Evolutionary conservation across 2,888 invertebrate genomes (phyloP).

Genomic region (Nomada flava): DNA sequence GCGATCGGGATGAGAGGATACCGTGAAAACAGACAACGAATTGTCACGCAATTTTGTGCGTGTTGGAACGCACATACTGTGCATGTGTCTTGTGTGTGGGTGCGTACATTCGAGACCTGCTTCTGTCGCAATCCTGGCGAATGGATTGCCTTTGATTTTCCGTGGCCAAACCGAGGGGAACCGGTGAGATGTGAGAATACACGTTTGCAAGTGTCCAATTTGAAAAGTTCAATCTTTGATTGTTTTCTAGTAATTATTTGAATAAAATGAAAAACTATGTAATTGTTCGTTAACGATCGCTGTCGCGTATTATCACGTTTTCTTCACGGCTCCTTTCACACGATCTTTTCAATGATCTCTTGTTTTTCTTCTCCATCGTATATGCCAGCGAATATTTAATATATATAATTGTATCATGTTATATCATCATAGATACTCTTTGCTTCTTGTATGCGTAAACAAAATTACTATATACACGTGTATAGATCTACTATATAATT

Average conservation of each 20-base stretch:
- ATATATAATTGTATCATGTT: conserved; percentile 27
- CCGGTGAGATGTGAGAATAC: conserved; percentile 8
- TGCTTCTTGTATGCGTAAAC: conserved; percentile 54
- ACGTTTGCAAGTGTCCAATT: not conserved
- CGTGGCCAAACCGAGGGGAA: conserved; percentile 38
- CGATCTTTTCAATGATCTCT: not conserved
- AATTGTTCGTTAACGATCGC: not conserved
- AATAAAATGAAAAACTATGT: no score
- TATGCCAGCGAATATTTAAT: conserved; percentile 53
- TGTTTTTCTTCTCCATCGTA: conserved; percentile 18
- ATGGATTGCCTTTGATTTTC: conserved; percentile 40
- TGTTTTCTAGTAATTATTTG: not conserved
- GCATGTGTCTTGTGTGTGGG: conserved; percentile 15
- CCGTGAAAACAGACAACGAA: conserved; percentile 1
- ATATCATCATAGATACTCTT: conserved; percentile 32
- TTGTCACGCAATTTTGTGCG: conserved; percentile 56
- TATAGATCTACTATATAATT: conserved; percentile 56
- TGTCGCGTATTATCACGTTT: not conserved
- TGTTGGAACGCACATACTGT: conserved; percentile 31
- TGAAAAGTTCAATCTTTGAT: not conserved
- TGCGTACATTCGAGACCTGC: not conserved
- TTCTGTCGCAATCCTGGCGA: conserved; percentile 1
- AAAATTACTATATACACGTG: conserved; percentile 70
- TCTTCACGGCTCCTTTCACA: conserved; percentile 22
- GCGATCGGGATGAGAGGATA: not conserved